Base-by-base conservation (phyloP, 2,113 vertebrate genomes). In the Trematomus loennbergii region DNA sequence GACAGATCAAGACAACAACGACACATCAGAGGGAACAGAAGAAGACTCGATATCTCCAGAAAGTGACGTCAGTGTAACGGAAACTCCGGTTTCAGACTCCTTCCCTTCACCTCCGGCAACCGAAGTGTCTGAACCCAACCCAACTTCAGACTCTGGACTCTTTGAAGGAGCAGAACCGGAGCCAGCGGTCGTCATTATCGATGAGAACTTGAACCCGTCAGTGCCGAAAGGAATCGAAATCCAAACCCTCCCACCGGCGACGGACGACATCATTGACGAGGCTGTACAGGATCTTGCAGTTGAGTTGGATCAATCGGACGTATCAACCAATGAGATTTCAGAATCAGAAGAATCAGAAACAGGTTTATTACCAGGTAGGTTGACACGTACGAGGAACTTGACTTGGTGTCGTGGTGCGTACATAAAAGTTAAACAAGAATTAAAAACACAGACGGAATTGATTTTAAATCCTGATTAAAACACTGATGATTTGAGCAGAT, bases 21-120 rank as follows among this genome's bases (percentile, higher is more conserved):
- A 93, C 85, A 68, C 83, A 12, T 83, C 92, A 5, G 94, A 94
- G 60, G 70, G 5, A 10, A 13, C 9, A 0, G 88, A 86, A 71
- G 78, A 74, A 13, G 79, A 73, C 43, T 61, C 72, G 43, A 75
- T 15, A 48, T 72, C 66, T 22, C 45, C 64, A 59, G 87, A 84
- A 54, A 70, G 73, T 45, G 79, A 77, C 55, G 29, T 54, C 18
- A 11, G 48, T 45, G 62, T 48, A 17, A 79, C 77, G 4, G 29
- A 12, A n/a, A 66, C 82, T 8, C 78, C 84, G 1, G 29, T n/a
- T 25, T n/a, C 78, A 33, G 75, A 85, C 20, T 17, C 59, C 40
- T n/a, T 83, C 48, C 71, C 63, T 1, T 45, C 65, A 18, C 87
- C 81, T 52, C 68, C 80, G 6, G 29, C 74, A 59, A 55, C 82